Evolutionary conservation across 2,113 vertebrate species (phyloP), one percentile per base, ranked within the genome.

Genomic region (Clinocottus analis): DNA sequence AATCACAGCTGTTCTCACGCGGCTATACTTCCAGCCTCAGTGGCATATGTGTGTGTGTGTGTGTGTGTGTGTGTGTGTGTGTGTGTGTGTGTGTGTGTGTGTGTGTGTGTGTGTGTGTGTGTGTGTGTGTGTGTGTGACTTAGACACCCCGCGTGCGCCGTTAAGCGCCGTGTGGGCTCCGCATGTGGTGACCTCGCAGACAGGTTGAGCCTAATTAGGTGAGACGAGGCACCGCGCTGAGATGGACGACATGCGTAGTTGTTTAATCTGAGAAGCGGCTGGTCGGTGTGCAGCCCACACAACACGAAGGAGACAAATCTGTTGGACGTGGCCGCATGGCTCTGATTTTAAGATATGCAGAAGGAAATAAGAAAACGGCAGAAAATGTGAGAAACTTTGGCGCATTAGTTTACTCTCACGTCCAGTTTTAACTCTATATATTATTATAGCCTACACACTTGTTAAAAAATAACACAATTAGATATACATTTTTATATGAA

Each of bases 161-260:
- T 69, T 78, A 3, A 68, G 41, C 72, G 61, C 62, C 31, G n/a
- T 49, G 78, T 53, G 71, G 0, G 39, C 80, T 49, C 73, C 58
- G 77, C 53, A 9, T 84, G 82, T 33, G 79, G 67, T 91, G 92
- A 91, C 90, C 92, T 60, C 71, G 53, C 65, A 69, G 56, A 61
- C 84, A 25, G 55, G 80, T 64, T 89, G 88, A 89, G 84, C 45
- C 88, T 90, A 86, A 93, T 93, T 87, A 92, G 72, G 67, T 59
- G 82, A 59, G 83, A 87, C 85, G 73, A 72, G 79, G 78, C 90
- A 55, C 62, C 56, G 29, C 69, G 84, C 85, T 84, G 75, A 84
- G 85, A 70, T 78, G 79, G 83, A 75, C 67, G 85, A 85, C 90
- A 87, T 84, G 85, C 82, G 64, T 78, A 72, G 73, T 84, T 56